Percentiles rank a stretch among this genome's conserved stretches.
Evolutionary conservation across 2,113 vertebrate species (phyloP).

Genomic region (Coturnix japonica): DNA sequence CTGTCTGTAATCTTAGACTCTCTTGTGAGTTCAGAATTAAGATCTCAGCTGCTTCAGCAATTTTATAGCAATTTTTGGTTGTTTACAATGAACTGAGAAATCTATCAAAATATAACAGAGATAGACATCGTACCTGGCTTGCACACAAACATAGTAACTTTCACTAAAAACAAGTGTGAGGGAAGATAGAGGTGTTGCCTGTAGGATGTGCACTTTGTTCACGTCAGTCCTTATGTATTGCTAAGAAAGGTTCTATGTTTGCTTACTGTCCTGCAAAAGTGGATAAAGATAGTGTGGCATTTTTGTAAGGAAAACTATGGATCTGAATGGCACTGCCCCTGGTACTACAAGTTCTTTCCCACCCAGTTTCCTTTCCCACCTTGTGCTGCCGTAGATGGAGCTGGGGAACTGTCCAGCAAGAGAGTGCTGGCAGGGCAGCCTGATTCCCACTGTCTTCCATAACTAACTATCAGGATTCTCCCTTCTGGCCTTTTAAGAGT

Average conservation of each 20-base stretch:
- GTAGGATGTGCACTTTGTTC: conserved; percentile 7
- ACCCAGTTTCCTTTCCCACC: rapidly evolving
- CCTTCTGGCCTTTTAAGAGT: neutral
- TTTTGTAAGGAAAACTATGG: neutral
- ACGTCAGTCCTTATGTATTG: neutral
- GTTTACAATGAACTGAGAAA: neutral
- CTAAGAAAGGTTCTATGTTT: neutral
- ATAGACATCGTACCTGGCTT: neutral
- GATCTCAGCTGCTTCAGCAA: neutral
- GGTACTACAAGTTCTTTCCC: rapidly evolving
- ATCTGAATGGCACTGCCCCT: rapidly evolving
- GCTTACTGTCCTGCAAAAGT: neutral
- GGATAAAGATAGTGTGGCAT: neutral
- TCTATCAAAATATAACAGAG: neutral
- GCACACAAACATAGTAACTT: neutral
- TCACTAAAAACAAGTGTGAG: neutral
- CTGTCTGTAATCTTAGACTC: conserved; percentile 13
- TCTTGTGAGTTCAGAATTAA: neutral
- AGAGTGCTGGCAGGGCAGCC: rapidly evolving
- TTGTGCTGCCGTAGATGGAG: rapidly evolving
- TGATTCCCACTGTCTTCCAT: rapidly evolving
- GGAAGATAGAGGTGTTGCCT: neutral
- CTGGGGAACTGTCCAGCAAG: conserved; percentile 45
- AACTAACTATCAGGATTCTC: neutral
- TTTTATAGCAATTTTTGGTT: neutral